Evolutionary conservation across 2,888 invertebrate species (phyloP).

Genomic region (Nasonovia ribisnigri): DNA sequence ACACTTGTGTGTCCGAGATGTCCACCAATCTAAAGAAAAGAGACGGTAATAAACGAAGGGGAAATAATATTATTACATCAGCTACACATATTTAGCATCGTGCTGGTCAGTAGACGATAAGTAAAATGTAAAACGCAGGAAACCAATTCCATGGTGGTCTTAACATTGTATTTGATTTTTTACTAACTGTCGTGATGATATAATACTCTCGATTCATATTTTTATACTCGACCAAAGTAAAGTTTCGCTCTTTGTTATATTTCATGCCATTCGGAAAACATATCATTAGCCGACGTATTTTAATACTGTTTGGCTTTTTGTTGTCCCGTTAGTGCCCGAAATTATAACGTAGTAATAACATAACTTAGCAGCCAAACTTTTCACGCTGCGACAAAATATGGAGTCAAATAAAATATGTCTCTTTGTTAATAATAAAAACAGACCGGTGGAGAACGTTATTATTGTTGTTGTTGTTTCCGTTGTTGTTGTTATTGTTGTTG

Average conservation of each 20-base stretch:
- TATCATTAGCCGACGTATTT: background rate
- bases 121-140: no score
- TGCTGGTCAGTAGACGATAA: fast-evolving
- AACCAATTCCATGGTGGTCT: background rate
- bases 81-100: background rate
- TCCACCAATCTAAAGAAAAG: background rate
- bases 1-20: background rate
- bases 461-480: background rate
- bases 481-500: background rate
- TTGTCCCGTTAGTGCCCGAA: background rate
- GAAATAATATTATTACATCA: background rate
- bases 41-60: background rate
- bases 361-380: background rate
- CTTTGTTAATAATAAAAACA: background rate
- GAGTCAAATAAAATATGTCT: constrained; percentile 31
- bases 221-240: background rate
- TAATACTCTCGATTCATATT: background rate
- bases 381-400: background rate
- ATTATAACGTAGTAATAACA: background rate
- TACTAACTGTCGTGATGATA: background rate
- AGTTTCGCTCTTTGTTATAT: constrained; percentile 5
- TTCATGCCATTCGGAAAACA: background rate
- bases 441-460: background rate
- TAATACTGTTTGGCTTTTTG: background rate
- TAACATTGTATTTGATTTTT: background rate